Evolutionary conservation across 2,888 invertebrate genomes (phyloP), one percentile per base, ranked within the genome.

Genomic region (Pasiphila rectangulata): DNA sequence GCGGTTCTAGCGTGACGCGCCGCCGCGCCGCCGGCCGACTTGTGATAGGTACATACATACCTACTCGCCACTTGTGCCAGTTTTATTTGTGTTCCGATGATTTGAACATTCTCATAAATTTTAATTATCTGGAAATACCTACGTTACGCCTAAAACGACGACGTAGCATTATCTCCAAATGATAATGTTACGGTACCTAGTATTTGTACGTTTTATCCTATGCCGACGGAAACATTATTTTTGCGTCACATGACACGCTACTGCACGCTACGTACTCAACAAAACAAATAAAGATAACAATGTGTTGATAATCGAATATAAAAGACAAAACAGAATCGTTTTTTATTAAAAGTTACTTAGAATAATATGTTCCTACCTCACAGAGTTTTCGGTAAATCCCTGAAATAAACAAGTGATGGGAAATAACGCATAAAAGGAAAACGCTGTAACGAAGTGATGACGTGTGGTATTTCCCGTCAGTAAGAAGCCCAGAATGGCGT

Each of bases 391-490:
- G 24, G 38, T 34, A 46, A 46, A 44, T 37, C 16, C 36, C 39
- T 49, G 34, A 37, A 43, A 20, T 23, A 9, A 5, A 17, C 21
- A 35, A 4, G 9, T 40, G 17, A 30, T 36, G 9, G 17, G 19
- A 16, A 32, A 38, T 46, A 49, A 48, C 29, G 27, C 13, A 36
- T 40, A 36, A 13, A 21, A 45, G 25, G 39, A 36, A 56, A 51
- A 42, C 23, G 5, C 19, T 37, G 25, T 19, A 27, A 16, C 30
- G 1, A 37, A 35, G 21, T 19, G 32, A 42, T 79, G 76, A 78
- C 75, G 60, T 30, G 68, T 62, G 79, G 83, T 79, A 79, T 79
- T 83, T 72, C 83, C 83, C 79, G 47, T 53, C 36, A n/a, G 16
- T 37, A 30, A 56, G 56, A 57, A 59, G 56, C 54, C 57, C 47